Evolutionary conservation across 2,888 invertebrate species (phyloP).

Genomic region (Plebejus anna): DNA sequence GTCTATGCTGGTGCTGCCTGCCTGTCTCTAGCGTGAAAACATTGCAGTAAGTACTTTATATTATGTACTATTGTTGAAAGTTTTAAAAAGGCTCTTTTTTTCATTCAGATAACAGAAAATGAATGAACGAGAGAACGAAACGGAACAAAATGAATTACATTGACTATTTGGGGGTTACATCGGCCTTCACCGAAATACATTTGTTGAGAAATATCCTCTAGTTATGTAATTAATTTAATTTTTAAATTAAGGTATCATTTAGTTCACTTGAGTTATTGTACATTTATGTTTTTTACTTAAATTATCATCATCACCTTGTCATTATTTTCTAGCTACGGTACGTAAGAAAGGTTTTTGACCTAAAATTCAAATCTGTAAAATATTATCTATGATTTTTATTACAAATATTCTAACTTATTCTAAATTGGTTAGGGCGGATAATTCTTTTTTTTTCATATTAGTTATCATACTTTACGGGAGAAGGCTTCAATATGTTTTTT

Average conservation of each 20-base stretch:
- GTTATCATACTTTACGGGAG: no score
- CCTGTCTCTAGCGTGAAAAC: no score
- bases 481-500: no score
- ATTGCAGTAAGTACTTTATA: no score
- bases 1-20: no score
- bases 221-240: conserved; percentile 25
- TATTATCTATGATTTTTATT: no score
- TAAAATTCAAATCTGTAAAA: no score
- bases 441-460: no score
- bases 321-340: neutral
- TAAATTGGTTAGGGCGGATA: no score
- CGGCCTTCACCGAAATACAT: conserved; percentile 43
- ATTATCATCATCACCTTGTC: neutral
- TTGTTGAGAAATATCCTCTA: conserved; percentile 32
- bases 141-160: conserved; percentile 22
- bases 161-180: conserved; percentile 28
- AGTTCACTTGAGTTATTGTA: conserved; percentile 11
- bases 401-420: no score
- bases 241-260: conserved; percentile 23
- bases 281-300: neutral
- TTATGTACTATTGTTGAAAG: no score
- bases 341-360: neutral
- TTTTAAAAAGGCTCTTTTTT: neutral
- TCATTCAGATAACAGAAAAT: neutral
- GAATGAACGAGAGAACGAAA: neutral